Evolutionary conservation across 2,797 vertebrate species (phyloP).

Genomic region (Peromyscus aztecus): DNA sequence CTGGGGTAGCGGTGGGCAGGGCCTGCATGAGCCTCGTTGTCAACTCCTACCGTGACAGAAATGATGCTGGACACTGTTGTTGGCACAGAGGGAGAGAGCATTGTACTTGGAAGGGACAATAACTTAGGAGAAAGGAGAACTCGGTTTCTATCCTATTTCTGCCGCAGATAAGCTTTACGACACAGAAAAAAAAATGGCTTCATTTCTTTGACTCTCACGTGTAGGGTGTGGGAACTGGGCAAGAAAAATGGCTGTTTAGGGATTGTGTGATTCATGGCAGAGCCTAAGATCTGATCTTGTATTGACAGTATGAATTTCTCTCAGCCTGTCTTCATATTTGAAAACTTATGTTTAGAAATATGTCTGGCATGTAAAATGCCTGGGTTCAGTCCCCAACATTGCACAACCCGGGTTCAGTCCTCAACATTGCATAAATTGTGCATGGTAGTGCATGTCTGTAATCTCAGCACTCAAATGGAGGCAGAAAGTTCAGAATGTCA

Average conservation of each 20-base stretch:
- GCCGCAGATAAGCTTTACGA: constrained; percentile 10
- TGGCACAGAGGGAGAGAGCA: not conserved
- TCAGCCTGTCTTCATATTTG: not conserved
- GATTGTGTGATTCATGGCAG: not conserved
- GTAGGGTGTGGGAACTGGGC: not conserved
- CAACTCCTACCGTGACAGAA: not conserved
- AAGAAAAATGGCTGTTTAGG: not conserved
- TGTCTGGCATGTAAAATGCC: not conserved
- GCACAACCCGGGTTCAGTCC: not conserved
- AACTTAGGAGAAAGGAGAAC: not conserved
- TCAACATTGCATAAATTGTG: not conserved
- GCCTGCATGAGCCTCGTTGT: rapidly evolving
- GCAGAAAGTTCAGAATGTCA: not conserved
- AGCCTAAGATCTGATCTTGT: not conserved
- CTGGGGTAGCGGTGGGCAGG: not conserved
- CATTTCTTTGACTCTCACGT: constrained; percentile 28
- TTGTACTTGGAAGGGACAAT: not conserved
- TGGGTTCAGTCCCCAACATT: not conserved
- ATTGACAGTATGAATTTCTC: not conserved
- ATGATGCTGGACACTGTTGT: rapidly evolving
- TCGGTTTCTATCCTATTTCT: not conserved
- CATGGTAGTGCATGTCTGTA: not conserved
- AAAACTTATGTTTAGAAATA: not conserved
- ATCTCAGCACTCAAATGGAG: not conserved
- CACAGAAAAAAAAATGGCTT: not conserved